Evolutionary conservation across 2,797 vertebrate species (phyloP).

Genomic region (Allobates femoralis): DNA sequence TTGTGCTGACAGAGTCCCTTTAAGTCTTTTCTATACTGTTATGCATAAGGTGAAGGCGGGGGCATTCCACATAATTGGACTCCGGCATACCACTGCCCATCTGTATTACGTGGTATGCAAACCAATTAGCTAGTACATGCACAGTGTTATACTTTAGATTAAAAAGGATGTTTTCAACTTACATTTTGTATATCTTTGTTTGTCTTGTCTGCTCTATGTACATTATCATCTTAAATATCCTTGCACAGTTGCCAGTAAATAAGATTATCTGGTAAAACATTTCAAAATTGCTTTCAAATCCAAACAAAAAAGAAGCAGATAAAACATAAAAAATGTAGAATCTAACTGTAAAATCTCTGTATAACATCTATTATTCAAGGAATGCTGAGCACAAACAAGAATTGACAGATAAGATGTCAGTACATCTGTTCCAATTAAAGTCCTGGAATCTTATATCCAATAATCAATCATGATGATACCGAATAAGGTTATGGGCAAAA

Average conservation of each 20-base stretch:
- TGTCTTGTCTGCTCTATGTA: neutral
- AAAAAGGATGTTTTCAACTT: neutral
- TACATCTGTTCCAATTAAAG: conserved; percentile 46
- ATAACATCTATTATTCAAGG: conserved; percentile 9
- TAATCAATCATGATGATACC: conserved; percentile 39
- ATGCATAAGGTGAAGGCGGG: too few species aligned
- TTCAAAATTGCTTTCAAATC: neutral
- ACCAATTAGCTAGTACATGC: neutral
- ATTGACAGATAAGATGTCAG: conserved; percentile 28
- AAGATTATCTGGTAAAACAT: neutral
- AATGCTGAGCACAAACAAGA: conserved; percentile 14
- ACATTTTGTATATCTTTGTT: neutral
- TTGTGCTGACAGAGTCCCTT: too few species aligned
- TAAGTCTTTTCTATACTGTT: too few species aligned
- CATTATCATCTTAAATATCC: neutral
- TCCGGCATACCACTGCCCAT: neutral
- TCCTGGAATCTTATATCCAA: conserved; percentile 15
- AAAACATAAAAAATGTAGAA: neutral
- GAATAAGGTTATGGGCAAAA: neutral
- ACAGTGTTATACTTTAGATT: neutral
- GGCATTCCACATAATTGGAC: neutral
- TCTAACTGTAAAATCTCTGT: neutral
- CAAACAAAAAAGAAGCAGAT: neutral
- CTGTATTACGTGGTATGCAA: neutral
- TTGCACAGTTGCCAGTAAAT: too few species aligned